A percentile compares a stretch with the other conserved stretches of the same genome.
These are phyloP conservation scores for Hepsetus odoe DNA, from an alignment of 2,113 vertebrate species.

Conservation along the genomic window DNA sequence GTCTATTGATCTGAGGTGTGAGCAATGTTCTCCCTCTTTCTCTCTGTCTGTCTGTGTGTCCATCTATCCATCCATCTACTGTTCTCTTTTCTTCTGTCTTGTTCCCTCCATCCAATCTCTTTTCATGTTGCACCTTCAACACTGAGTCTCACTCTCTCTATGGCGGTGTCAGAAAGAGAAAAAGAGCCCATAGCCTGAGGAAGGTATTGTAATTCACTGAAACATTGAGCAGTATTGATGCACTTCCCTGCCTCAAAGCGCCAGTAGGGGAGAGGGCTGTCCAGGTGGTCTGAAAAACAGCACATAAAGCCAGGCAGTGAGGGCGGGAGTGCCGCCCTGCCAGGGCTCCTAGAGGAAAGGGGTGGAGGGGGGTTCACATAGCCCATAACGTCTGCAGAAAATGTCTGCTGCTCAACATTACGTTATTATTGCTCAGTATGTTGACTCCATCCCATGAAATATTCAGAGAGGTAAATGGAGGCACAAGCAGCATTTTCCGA, in stretches of 20 bases:
- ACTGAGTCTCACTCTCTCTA: constrained; percentile 17
- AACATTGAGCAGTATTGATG: constrained; percentile 61
- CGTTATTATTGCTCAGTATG: constrained; percentile 48
- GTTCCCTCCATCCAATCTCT: constrained; percentile 29
- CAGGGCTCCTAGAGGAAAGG: constrained; percentile 20
- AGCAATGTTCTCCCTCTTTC: constrained; percentile 30
- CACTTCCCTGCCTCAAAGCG: constrained; percentile 47
- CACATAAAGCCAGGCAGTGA: constrained; percentile 43
- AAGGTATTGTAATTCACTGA: constrained; percentile 60
- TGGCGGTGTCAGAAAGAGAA: constrained; percentile 49
- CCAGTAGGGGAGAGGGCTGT: constrained; percentile 46
- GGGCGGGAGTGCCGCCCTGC: constrained; percentile 32
- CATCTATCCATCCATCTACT: constrained; percentile 8
- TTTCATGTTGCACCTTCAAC: constrained; percentile 45
- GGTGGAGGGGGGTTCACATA: background rate
- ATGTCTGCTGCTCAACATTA: constrained; percentile 53
- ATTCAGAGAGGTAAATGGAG: constrained; percentile 56
- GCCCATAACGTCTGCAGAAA: constrained; percentile 46
- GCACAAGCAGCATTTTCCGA: constrained; percentile 54
- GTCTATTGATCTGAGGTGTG: constrained; percentile 37
- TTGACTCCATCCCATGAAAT: constrained; percentile 48
- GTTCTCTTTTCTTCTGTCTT: constrained; percentile 20
- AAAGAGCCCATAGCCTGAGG: constrained; percentile 50
- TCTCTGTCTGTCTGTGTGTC: background rate
- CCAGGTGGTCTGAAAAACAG: constrained; percentile 53